Base-by-base conservation (phyloP, 2,888 invertebrate genomes). In the Tortricodes alternella region DNA sequence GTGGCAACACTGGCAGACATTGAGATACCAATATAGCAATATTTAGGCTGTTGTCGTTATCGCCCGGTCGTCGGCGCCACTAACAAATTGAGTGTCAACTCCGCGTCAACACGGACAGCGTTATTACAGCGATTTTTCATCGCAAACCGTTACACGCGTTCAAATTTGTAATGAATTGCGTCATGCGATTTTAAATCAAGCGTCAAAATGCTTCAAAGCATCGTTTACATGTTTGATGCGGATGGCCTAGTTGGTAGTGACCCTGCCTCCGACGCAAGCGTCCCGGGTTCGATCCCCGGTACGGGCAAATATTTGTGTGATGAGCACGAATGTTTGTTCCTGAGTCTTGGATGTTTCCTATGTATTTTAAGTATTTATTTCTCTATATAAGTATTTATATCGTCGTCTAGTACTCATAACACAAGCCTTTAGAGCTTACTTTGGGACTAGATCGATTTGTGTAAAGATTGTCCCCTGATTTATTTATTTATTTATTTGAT, bases 51-150 rank as follows among this genome's bases (percentile, higher is more conserved):
- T 71, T 67, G 67, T 59, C 39, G 29, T 60, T 61, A 59, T 65
- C 62, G 44, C 51, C 41, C 50, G 38, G 49, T 35, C 58, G 52
- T 53, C 50, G 57, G 48, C 59, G 64, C 59, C 74, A 63, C 59
- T 68, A 73, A 78, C 74, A 83, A 85, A 85, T 85, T 80, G 78
- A 71, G 76, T 85, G 85, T 85, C 84, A 77, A 66, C 69, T 64
- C 66, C 58, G 60, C 64, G 71, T 71, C 71, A 66, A 41, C 64
- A 21, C 56, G 61, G 67, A 68, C 70, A 68, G 65, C 62, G 75
- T 78, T 74, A 75, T 74, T 74, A 78, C 71, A 64, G 62, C 68
- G 62, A 66, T 74, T 80, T 78, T 78, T 76, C 76, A 75, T 65
- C 66, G 41, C 43, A 50, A 63, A 61, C 63, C 43, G 48, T 41